Evolutionary conservation across 1,140 invertebrate genomes (phyloP).

Genomic region (Anoplolepis gracilipes): DNA sequence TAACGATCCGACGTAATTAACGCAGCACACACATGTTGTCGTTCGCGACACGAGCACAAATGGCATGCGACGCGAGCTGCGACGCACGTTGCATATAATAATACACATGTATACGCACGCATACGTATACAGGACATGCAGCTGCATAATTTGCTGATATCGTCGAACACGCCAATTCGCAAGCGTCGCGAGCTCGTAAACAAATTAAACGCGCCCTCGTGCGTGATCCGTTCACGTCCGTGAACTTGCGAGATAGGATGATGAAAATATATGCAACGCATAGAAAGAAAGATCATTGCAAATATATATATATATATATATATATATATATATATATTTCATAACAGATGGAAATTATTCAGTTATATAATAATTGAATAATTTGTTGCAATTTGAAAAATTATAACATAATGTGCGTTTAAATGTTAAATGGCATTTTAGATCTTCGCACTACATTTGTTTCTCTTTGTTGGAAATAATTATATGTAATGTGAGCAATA

Average conservation of each 20-base stretch:
- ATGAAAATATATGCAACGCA: neutral
- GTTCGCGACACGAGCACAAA: constrained; percentile 26
- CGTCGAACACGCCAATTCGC: constrained; percentile 49
- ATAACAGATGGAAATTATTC: neutral
- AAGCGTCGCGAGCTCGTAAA: constrained; percentile 35
- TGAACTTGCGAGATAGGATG: constrained; percentile 41
- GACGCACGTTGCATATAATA: constrained; percentile 69
- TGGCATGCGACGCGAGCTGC: constrained; percentile 39
- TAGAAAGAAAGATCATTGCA: neutral
- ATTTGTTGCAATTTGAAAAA: constrained; percentile 5
- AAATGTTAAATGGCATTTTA: neutral
- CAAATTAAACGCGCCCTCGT: constrained; percentile 38
- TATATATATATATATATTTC: neutral
- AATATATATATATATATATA: neutral
- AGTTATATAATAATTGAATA: neutral
- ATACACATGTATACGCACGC: constrained; percentile 1
- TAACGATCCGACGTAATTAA: constrained; percentile 53
- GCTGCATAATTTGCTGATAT: constrained; percentile 71
- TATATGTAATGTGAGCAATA: neutral
- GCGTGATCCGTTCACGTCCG: constrained; percentile 30
- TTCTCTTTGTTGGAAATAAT: neutral
- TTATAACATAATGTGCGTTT: too few species aligned
- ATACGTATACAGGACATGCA: constrained; percentile 58
- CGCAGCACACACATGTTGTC: constrained; percentile 47
- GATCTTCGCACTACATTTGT: neutral